A percentile compares a stretch with the other conserved stretches of the same genome.
phyloP scores from a whole-genome alignment of 2,797 vertebrate species.

The Carcharodon carcharias region DNA sequence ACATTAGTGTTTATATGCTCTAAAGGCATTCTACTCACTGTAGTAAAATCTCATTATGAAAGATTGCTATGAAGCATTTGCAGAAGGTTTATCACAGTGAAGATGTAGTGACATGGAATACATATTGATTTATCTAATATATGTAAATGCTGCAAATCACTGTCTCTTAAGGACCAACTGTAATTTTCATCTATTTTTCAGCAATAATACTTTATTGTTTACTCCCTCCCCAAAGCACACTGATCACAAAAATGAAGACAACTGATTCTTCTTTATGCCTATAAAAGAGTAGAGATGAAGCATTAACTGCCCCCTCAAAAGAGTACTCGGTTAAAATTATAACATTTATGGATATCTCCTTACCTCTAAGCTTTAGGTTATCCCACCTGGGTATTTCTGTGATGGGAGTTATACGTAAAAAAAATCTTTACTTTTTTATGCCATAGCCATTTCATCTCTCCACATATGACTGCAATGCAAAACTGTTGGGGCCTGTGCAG shows the following conservation, averaged over 20 bases:
- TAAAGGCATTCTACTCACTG: background rate
- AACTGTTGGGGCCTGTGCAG: conserved; percentile 25
- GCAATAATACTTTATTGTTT: background rate
- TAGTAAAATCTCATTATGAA: background rate
- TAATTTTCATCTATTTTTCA: conserved; percentile 18
- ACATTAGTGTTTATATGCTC: background rate
- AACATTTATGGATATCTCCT: conserved; percentile 13
- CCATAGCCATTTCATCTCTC: conserved; percentile 4
- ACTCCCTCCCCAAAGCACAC: conserved; percentile 15
- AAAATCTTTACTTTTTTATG: conserved; percentile 23
- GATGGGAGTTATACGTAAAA: background rate
- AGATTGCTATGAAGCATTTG: background rate
- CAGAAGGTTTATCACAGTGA: background rate
- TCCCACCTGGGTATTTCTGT: background rate
- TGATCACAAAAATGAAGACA: conserved; percentile 15
- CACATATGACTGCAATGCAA: background rate
- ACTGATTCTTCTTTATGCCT: background rate
- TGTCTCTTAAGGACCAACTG: background rate
- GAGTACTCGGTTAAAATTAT: conserved; percentile 14
- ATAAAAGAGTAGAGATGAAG: conserved; percentile 4
- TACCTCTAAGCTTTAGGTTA: background rate
- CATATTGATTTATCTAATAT: background rate
- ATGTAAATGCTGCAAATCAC: conserved; percentile 6
- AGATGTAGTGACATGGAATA: background rate
- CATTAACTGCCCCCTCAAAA: conserved; percentile 35